Evolutionary conservation across 1,140 invertebrate genomes (phyloP).

Genomic region (Amphibalanus amphitrite): DNA sequence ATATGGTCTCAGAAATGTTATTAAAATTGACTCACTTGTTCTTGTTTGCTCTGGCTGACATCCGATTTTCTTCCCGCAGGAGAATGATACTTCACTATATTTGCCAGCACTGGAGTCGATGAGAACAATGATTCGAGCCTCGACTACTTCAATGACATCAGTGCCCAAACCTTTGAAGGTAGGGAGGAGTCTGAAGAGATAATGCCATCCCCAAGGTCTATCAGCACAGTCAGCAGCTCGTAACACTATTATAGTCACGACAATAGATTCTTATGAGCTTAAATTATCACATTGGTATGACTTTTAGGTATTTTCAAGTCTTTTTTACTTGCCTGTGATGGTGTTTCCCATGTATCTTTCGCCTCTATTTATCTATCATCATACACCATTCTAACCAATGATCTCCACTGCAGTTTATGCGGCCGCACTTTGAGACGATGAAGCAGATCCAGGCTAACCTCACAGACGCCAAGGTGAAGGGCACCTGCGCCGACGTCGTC

Average conservation of each 20-base stretch:
- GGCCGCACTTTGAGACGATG: conserved; percentile 80
- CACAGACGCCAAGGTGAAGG: conserved; percentile 21
- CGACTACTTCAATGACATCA: conserved; percentile 98
- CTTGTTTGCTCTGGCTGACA: background rate
- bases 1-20: too few species aligned
- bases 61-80: conserved; percentile 31
- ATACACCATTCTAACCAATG: too few species aligned
- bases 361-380: too few species aligned
- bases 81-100: conserved; percentile 62
- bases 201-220: too few species aligned
- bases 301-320: too few species aligned
- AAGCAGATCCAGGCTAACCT: conserved; percentile 37
- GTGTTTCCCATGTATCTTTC: too few species aligned
- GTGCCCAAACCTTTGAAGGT: conserved; percentile 73
- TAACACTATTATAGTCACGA: too few species aligned
- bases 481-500: conserved; percentile 83
- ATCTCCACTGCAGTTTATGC: conserved; percentile 65
- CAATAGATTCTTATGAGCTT: too few species aligned
- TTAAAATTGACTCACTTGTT: background rate
- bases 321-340: too few species aligned
- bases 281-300: too few species aligned
- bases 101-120: conserved; percentile 70
- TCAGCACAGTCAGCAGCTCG: too few species aligned
- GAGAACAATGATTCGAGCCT: conserved; percentile 75
- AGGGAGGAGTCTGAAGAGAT: too few species aligned